Evolutionary conservation across 1,140 invertebrate species (phyloP).

Genomic region (Drosophila virilis): DNA sequence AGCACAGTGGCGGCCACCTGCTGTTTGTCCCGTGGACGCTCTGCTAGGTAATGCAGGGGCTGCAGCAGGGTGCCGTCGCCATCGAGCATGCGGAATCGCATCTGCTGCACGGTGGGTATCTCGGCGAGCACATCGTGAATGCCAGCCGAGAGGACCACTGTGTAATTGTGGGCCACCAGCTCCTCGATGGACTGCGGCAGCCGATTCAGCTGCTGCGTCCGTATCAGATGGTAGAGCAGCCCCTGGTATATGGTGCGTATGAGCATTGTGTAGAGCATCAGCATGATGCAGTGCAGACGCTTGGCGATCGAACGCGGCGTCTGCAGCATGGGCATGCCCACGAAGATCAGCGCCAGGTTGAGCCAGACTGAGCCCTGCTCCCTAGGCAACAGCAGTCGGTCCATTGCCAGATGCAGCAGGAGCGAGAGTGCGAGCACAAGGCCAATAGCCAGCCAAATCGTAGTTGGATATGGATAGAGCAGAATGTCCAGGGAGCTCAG

Average conservation of each 20-base stretch:
- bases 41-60: constrained; percentile 38
- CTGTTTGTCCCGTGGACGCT: not conserved
- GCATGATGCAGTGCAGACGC: constrained; percentile 55
- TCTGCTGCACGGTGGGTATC: constrained; percentile 54
- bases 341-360: constrained; percentile 55
- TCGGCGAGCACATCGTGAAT: constrained; percentile 39
- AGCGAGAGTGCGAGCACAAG: constrained; percentile 47
- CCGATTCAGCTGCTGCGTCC: constrained; percentile 56
- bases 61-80: constrained; percentile 1
- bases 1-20: constrained; percentile 43
- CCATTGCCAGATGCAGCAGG: constrained; percentile 38
- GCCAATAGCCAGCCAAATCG: constrained; percentile 55
- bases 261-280: constrained; percentile 64
- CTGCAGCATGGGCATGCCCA: constrained; percentile 61
- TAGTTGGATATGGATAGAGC: constrained; percentile 55
- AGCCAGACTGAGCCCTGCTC: constrained; percentile 5
- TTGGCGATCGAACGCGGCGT: constrained; percentile 29
- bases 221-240: constrained; percentile 64
- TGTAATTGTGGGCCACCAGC: constrained; percentile 56
- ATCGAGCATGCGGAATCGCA: constrained; percentile 47
- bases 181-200: constrained; percentile 60
- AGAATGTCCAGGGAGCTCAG: constrained; percentile 61
- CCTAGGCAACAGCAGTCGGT: constrained; percentile 23
- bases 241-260: constrained; percentile 74
- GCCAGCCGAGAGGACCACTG: constrained; percentile 39